A percentile compares a stretch with the other conserved stretches of the same genome.
These are phyloP conservation scores for Bruchidius siliquastri DNA, from an alignment of 2,888 invertebrate species.

Conservation along the genomic window DNA sequence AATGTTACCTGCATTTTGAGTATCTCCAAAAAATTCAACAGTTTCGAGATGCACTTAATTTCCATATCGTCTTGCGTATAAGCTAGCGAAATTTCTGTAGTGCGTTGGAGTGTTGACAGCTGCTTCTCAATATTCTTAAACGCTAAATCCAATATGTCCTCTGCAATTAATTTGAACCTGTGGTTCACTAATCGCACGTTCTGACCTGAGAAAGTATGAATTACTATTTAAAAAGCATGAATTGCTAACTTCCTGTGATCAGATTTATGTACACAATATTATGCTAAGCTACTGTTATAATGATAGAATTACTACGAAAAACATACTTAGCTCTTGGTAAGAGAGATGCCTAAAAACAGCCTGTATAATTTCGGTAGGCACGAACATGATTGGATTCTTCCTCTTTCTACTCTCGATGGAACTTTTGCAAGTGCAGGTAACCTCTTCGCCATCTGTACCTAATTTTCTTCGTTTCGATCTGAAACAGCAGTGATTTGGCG, in stretches of 20 bases:
- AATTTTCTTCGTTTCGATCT: slow-evolving; percentile 26
- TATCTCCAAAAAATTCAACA: slow-evolving; percentile 36
- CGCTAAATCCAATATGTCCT: slow-evolving; percentile 32
- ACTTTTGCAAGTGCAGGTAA: slow-evolving; percentile 11
- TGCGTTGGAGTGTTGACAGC: slow-evolving; percentile 26
- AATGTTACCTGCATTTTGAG: slow-evolving; percentile 32
- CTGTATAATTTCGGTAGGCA: slow-evolving; percentile 37
- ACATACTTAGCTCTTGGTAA: slow-evolving; percentile 37
- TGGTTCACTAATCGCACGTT: slow-evolving; percentile 35
- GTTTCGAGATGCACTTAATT: slow-evolving; percentile 34
- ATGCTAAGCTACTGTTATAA: too few relatives aligned
- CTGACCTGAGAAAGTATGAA: slow-evolving; percentile 26
- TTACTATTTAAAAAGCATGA: too few relatives aligned
- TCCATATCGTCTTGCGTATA: slow-evolving; percentile 38
- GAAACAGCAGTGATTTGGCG: not conserved
- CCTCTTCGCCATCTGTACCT: slow-evolving; percentile 24
- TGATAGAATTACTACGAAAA: not conserved
- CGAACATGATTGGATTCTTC: slow-evolving; percentile 34
- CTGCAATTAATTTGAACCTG: slow-evolving; percentile 34
- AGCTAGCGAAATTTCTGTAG: slow-evolving; percentile 29
- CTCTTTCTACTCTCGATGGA: slow-evolving; percentile 17
- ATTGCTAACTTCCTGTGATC: too few relatives aligned
- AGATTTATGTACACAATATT: too few relatives aligned
- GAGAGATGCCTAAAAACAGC: slow-evolving; percentile 34
- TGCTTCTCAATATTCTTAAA: slow-evolving; percentile 31